These are phyloP conservation scores for Myrmecobius fasciatus DNA, from an alignment of 2,113 vertebrate genomes.

Conservation along the genomic window DNA sequence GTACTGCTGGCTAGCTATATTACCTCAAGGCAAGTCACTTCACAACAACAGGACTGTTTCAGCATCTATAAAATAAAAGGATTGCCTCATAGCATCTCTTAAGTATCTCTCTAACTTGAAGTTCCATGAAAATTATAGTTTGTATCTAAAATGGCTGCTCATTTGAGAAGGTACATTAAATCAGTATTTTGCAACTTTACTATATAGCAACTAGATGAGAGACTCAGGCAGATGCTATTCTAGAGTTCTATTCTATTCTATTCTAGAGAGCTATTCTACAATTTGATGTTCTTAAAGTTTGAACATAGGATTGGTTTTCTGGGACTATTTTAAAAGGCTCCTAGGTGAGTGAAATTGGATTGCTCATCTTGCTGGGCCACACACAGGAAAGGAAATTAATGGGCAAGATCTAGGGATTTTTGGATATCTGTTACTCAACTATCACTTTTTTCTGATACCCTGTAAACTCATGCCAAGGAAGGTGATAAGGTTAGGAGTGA, in stretches of 20 bases:
- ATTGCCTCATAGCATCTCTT: background rate
- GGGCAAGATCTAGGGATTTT: background rate
- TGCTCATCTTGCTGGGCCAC: background rate
- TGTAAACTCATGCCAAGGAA: background rate
- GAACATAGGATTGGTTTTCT: background rate
- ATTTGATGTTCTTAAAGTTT: background rate
- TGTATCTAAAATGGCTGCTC: background rate
- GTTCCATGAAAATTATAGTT: background rate
- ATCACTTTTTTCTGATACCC: background rate
- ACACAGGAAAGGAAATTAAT: background rate
- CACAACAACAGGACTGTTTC: background rate
- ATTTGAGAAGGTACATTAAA: background rate
- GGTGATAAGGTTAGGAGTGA: background rate
- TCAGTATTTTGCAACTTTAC: background rate
- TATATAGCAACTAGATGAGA: background rate
- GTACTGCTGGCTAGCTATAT: background rate
- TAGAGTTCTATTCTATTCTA: too few species aligned
- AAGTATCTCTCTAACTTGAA: background rate
- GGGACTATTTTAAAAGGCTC: background rate
- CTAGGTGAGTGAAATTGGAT: background rate
- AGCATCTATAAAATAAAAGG: background rate
- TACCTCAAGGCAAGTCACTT: background rate
- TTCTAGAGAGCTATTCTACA: too few species aligned
- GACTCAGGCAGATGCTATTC: background rate
- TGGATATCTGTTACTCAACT: background rate